Evolutionary conservation across 2,113 vertebrate species (phyloP).

Genomic region (Henicopernis longicauda): DNA sequence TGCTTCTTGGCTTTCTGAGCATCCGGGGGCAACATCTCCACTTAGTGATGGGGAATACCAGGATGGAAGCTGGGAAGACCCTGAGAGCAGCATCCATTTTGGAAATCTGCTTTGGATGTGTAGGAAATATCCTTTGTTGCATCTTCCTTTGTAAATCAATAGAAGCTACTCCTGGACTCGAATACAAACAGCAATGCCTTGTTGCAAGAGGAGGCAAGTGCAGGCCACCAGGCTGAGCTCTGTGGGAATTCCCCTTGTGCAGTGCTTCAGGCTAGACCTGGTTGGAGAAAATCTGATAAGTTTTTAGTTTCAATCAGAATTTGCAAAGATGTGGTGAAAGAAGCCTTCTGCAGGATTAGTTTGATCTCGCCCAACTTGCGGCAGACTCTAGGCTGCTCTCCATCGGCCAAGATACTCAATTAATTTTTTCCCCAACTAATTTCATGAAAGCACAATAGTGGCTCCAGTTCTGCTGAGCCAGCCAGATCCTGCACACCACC

Average conservation of each 20-base stretch:
- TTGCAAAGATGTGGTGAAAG: not conserved
- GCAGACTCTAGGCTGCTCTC: not conserved
- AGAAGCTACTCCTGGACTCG: not conserved
- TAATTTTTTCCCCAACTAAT: not conserved
- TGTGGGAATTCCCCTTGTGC: not conserved
- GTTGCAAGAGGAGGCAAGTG: not conserved
- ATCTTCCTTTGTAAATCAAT: not conserved
- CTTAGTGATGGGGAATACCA: not conserved
- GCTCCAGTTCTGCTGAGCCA: conserved; percentile 26
- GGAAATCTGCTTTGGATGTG: not conserved
- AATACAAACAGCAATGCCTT: not conserved
- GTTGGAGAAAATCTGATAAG: not conserved
- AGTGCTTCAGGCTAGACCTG: not conserved
- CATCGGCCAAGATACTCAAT: not conserved
- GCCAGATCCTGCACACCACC: not conserved
- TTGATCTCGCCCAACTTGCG: not conserved
- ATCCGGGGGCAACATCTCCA: not conserved
- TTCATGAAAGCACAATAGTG: conserved; percentile 19
- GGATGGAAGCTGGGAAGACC: not conserved
- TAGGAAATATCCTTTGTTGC: not conserved
- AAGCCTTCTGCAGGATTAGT: not conserved
- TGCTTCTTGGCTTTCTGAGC: not conserved
- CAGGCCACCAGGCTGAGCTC: not conserved
- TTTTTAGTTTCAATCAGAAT: not conserved
- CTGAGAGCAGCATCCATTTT: not conserved